phyloP scores from a whole-genome alignment of 2,888 invertebrate genomes.

The Calliphora vomitoria region DNA sequence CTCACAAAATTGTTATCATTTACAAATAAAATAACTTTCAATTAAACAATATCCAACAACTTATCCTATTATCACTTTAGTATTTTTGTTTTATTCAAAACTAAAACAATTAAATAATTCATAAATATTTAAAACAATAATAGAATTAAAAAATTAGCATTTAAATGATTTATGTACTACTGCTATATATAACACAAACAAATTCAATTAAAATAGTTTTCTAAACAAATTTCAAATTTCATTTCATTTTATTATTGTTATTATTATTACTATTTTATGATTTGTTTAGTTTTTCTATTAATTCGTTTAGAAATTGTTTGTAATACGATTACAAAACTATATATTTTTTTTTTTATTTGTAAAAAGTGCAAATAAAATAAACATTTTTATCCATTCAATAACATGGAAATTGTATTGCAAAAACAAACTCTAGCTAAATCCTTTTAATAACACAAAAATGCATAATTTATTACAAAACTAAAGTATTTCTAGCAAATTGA shows the following conservation, averaged over 20 bases:
- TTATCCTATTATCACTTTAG: slow-evolving; percentile 1
- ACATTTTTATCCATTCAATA: slow-evolving; percentile 3
- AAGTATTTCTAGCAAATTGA: slow-evolving; percentile 8
- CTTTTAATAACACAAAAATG: slow-evolving; percentile 1
- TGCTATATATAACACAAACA: background rate
- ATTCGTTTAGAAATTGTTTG: slow-evolving; percentile 21
- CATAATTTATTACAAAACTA: slow-evolving; percentile 49
- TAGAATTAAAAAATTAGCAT: slow-evolving; percentile 31
- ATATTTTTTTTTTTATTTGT: background rate
- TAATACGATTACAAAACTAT: slow-evolving; percentile 27
- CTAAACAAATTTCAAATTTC: slow-evolving; percentile 25
- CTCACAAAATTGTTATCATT: too few species aligned
- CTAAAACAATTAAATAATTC: background rate
- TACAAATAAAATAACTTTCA: too few species aligned
- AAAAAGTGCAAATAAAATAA: background rate
- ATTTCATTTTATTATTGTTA: background rate
- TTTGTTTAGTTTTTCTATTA: slow-evolving; percentile 18
- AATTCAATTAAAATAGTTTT: slow-evolving; percentile 56
- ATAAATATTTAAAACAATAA: slow-evolving; percentile 15
- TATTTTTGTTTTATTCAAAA: background rate
- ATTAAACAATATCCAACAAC: background rate
- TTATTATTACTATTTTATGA: slow-evolving; percentile 2
- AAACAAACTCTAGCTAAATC: slow-evolving; percentile 10
- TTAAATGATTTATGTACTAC: slow-evolving; percentile 1
- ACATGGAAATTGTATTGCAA: background rate